These are phyloP conservation scores for Rhagophthalmus giganteus DNA, from an alignment of 2,888 invertebrate species.

Conservation along the genomic window DNA sequence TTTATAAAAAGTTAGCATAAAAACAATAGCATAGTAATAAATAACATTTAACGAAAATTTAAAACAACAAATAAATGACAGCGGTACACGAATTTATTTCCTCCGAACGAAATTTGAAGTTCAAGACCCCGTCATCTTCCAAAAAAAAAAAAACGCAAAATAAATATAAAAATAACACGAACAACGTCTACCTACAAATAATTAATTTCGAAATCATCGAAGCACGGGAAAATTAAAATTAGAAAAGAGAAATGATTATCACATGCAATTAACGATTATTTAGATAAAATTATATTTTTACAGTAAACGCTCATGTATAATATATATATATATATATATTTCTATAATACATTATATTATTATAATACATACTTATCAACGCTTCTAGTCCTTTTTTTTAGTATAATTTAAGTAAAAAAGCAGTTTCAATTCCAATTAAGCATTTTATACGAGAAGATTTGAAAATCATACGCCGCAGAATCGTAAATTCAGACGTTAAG, in stretches of 20 bases:
- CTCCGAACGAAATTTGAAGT: too few relatives aligned
- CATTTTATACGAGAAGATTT: constrained; percentile 47
- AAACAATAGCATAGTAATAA: neutral
- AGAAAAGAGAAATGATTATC: constrained; percentile 51
- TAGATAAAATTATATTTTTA: constrained; percentile 46
- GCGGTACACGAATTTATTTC: too few relatives aligned
- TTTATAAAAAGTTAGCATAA: constrained; percentile 5
- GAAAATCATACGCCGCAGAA: constrained; percentile 29
- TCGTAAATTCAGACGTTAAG: too few relatives aligned
- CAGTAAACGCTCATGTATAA: constrained; percentile 48
- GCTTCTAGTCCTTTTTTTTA: constrained; percentile 38
- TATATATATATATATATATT: constrained; percentile 36
- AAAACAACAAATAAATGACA: neutral
- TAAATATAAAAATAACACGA: too few relatives aligned
- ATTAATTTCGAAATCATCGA: too few relatives aligned
- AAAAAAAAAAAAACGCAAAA: too few relatives aligned
- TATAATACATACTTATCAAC: constrained; percentile 48
- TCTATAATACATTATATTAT: constrained; percentile 35
- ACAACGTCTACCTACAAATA: too few relatives aligned
- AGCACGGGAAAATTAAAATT: constrained; percentile 48
- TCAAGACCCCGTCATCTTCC: too few relatives aligned
- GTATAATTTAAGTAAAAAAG: constrained; percentile 53
- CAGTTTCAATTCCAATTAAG: constrained; percentile 58
- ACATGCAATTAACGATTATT: constrained; percentile 53
- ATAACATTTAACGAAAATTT: neutral